Evolutionary conservation across 2,888 invertebrate species (phyloP).

Genomic region (Hermodice carunculata): DNA sequence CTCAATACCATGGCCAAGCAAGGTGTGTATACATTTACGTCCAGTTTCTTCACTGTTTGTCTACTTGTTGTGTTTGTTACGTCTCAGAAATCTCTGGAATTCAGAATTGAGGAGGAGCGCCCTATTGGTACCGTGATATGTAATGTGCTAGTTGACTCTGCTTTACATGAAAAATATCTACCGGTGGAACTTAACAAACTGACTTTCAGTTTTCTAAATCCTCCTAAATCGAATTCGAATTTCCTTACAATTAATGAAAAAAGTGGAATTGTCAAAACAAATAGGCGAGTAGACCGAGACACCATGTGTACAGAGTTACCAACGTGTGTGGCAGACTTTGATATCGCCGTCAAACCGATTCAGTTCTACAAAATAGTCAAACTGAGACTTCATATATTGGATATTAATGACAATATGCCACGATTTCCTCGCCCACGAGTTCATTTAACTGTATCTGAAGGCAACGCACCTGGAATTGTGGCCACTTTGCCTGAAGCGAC

Average conservation of each 20-base stretch:
- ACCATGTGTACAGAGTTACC: constrained; percentile 33
- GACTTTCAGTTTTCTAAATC: constrained; percentile 36
- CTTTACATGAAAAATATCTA: constrained; percentile 9
- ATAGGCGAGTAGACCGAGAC: constrained; percentile 37
- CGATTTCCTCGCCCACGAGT: constrained; percentile 26
- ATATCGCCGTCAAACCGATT: constrained; percentile 29
- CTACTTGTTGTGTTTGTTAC: too few relatives aligned
- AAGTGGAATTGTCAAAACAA: constrained; percentile 37
- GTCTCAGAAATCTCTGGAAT: too few relatives aligned
- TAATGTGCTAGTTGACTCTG: constrained; percentile 67
- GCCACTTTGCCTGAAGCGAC: constrained; percentile 37
- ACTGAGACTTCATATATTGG: constrained; percentile 34
- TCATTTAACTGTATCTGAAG: constrained; percentile 31
- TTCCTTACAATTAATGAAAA: too few relatives aligned
- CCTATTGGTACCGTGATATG: constrained; percentile 50
- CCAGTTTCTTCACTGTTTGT: too few relatives aligned
- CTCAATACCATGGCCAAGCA: too few relatives aligned
- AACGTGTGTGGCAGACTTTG: constrained; percentile 32
- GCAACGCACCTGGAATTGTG: constrained; percentile 24
- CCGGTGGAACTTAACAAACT: constrained; percentile 13
- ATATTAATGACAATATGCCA: constrained; percentile 43
- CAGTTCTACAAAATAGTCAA: constrained; percentile 36
- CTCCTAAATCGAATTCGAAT: constrained; percentile 25
- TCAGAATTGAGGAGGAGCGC: constrained; percentile 52
- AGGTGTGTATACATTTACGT: too few relatives aligned